Conservation (phyloP, 2,888 invertebrate genomes). For the Tetramorium bicarinatum region DNA sequence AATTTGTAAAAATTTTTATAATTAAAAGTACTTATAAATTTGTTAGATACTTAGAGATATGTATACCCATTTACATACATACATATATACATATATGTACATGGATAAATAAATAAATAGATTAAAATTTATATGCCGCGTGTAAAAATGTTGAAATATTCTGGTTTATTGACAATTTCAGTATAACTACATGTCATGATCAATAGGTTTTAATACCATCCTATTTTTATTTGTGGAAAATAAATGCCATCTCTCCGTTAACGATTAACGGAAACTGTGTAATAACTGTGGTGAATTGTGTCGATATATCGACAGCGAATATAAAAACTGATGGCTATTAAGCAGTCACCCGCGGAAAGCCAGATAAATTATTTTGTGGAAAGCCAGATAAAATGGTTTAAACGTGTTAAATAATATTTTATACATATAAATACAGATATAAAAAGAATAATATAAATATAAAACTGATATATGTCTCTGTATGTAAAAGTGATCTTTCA, state of each 20-base stretch:
- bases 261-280: slow-evolving; percentile 46
- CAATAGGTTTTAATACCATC: slow-evolving; percentile 37
- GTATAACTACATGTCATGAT: slow-evolving; percentile 13
- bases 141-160: slow-evolving; percentile 7
- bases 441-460: slow-evolving; percentile 1
- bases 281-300: slow-evolving; percentile 42
- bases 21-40: not conserved
- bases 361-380: slow-evolving; percentile 38
- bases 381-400: slow-evolving; percentile 19
- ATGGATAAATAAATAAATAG: not conserved
- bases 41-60: not conserved
- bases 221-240: slow-evolving; percentile 30
- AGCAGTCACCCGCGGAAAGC: slow-evolving; percentile 24
- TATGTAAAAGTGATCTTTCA: not conserved
- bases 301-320: slow-evolving; percentile 30
- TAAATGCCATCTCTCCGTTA: slow-evolving; percentile 24
- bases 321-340: slow-evolving; percentile 41
- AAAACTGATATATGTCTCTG: not conserved
- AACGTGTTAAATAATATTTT: slow-evolving; percentile 23
- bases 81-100: too few relatives aligned
- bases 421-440: slow-evolving; percentile 11
- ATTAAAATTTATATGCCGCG: not conserved
- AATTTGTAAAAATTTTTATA: not conserved
- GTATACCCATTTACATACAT: not conserved
- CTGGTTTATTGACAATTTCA: slow-evolving; percentile 1